Base-by-base conservation (phyloP, 2,888 invertebrate species). In the Bellardia pandia region DNA sequence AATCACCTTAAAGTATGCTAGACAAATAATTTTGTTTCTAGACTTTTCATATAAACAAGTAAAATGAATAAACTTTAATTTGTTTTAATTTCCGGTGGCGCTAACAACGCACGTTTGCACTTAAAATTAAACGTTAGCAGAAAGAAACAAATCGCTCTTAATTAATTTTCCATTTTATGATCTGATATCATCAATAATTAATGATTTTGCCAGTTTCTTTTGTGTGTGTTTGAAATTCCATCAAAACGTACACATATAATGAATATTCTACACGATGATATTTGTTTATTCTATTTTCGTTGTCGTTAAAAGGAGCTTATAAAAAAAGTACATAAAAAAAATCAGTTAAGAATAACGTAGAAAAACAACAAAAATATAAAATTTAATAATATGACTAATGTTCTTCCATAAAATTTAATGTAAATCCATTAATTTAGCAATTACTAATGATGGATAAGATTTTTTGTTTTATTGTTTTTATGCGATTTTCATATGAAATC, bases 401-500 rank as follows among this genome's bases (percentile, higher is more conserved):
- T 60, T 68, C 11, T 64, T 68, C 60, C 68, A 82, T 82, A 48
- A 60, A 82, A 68, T 68, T 60, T 62, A 75, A 68, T 82, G 68
- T 40, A 16, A 2, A 48, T 68, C 45, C 75, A 82, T 82, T 82
- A 82, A 82, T 82, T 69, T 60, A 51, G 60, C 81, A 82, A 75
- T 82, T 82, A 75, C 60, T 51, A 60, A 68, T 75, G 68, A 82
- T 69, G 68, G 66, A 56, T 66, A 33, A 9, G 6, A 7, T 23
- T 30, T 56, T 66, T 16, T 42, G 23, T 42, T 53, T 81, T 74
- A 30, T 14, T 23, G n/a, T 72, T 40, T 64, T n/a, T 62, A 14
- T 11, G 14, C 40, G 30, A 14, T 48, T 14, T 48, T 48, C 7
- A 42, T 7, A 42, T 42, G 45, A 1, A 51, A 51, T n/a, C 5